These are phyloP conservation scores for Corythaixoides concolor DNA, from an alignment of 2,113 vertebrate genomes.

Conservation along the genomic window DNA sequence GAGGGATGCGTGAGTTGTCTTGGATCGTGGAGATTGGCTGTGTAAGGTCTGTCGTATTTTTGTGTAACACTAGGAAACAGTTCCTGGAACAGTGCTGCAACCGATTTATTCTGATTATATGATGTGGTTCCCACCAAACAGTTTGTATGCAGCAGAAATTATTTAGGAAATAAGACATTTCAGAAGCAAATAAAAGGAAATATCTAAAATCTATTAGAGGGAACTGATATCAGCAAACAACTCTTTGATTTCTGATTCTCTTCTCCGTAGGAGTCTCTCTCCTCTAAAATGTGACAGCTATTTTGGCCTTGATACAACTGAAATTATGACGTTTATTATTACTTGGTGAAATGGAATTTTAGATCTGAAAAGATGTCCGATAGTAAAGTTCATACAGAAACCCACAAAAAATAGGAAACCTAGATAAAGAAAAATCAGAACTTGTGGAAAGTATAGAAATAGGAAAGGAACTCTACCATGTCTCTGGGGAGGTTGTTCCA, in stretches of 20 bases:
- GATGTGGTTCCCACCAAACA: background rate
- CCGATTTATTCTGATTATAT: background rate
- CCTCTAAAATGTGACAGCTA: background rate
- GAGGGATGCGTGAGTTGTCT: background rate
- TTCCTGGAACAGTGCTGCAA: background rate
- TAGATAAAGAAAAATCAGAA: background rate
- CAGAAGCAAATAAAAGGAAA: background rate
- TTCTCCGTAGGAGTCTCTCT: background rate
- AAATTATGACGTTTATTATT: background rate
- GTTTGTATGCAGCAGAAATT: background rate
- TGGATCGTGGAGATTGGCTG: too few relatives aligned
- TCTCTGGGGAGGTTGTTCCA: background rate
- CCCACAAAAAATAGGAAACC: background rate
- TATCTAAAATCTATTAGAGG: background rate
- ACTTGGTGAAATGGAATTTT: background rate
- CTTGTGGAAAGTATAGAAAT: background rate
- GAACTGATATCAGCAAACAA: background rate
- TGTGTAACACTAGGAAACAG: background rate
- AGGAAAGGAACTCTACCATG: background rate
- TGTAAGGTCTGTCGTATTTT: background rate
- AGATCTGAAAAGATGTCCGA: background rate
- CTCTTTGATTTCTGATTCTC: background rate
- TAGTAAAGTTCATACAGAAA: background rate
- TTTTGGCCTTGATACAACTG: background rate
- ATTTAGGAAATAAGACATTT: background rate